Conservation (phyloP, 2,888 invertebrate genomes). For the Tachina lurida region DNA sequence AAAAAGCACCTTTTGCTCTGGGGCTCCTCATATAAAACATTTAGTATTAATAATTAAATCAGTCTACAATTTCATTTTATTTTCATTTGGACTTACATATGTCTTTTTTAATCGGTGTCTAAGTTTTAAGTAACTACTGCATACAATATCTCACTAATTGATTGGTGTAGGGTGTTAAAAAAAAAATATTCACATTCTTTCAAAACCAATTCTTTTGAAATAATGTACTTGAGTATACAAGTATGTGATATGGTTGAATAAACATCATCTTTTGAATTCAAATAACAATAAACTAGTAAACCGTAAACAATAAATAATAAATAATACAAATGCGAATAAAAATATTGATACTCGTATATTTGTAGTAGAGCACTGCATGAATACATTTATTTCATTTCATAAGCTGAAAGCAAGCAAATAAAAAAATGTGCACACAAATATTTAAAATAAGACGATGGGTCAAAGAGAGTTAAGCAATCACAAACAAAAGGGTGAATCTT, state of each 20-base stretch:
- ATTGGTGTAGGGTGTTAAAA: not conserved
- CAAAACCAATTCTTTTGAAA: slow-evolving; percentile 15
- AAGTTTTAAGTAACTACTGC: too few species aligned
- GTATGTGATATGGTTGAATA: slow-evolving; percentile 61
- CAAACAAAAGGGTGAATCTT: too few species aligned
- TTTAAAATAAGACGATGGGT: too few species aligned
- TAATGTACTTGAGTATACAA: not conserved
- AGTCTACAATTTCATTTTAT: too few species aligned
- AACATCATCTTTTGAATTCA: slow-evolving; percentile 40
- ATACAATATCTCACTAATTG: not conserved
- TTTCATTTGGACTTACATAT: not conserved
- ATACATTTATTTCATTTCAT: too few species aligned
- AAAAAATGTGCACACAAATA: too few species aligned
- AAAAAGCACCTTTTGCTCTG: too few species aligned
- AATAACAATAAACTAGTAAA: slow-evolving; percentile 60
- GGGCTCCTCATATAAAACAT: too few species aligned
- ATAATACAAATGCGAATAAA: slow-evolving; percentile 15
- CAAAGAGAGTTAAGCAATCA: too few species aligned
- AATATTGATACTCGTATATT: not conserved
- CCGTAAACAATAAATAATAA: slow-evolving; percentile 32
- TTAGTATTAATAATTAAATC: too few species aligned
- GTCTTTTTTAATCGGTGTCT: not conserved
- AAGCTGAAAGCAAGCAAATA: too few species aligned
- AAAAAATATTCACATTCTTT: slow-evolving; percentile 41
- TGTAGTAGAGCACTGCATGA: too few species aligned